Percentiles rank a stretch among this genome's conserved stretches.
Evolutionary conservation across 2,888 invertebrate species (phyloP).

Genomic region (Synanthedon myopaeformis): DNA sequence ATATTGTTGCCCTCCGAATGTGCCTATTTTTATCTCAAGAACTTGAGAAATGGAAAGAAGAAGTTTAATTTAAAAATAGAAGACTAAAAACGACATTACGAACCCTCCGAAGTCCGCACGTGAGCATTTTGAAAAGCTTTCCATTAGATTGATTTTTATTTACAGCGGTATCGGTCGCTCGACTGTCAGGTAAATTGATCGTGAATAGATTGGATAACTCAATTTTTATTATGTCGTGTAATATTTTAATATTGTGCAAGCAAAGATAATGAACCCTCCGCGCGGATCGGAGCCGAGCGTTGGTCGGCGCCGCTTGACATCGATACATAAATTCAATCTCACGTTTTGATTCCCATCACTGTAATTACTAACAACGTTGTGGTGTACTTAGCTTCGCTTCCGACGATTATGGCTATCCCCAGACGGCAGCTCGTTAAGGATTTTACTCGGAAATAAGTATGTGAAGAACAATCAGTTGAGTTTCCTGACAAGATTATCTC

Average conservation of each 20-base stretch:
- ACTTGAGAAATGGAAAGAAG: no score
- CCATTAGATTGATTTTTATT: neutral
- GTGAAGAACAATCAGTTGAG: conserved; percentile 1
- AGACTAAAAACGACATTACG: no score
- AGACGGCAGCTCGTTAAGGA: conserved; percentile 31
- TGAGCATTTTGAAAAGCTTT: neutral
- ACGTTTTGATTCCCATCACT: conserved; percentile 39
- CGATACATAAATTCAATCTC: conserved; percentile 54
- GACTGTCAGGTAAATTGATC: neutral
- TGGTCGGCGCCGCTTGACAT: conserved; percentile 36
- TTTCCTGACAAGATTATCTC: conserved; percentile 2
- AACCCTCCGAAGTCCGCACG: neutral
- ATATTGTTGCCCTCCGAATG: no score
- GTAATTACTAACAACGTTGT: conserved; percentile 40
- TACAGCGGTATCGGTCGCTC: neutral
- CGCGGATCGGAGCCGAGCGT: neutral
- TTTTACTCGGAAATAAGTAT: conserved; percentile 32
- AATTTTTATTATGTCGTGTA: neutral
- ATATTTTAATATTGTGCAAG: neutral
- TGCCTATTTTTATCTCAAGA: no score
- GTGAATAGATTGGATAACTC: neutral
- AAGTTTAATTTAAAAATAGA: no score
- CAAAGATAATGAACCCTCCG: neutral
- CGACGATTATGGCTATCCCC: conserved; percentile 37
- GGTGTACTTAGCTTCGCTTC: conserved; percentile 46